These are phyloP conservation scores for Montipora foliosa DNA, from an alignment of 64 coral and sea anemone species.

Conservation along the genomic window DNA sequence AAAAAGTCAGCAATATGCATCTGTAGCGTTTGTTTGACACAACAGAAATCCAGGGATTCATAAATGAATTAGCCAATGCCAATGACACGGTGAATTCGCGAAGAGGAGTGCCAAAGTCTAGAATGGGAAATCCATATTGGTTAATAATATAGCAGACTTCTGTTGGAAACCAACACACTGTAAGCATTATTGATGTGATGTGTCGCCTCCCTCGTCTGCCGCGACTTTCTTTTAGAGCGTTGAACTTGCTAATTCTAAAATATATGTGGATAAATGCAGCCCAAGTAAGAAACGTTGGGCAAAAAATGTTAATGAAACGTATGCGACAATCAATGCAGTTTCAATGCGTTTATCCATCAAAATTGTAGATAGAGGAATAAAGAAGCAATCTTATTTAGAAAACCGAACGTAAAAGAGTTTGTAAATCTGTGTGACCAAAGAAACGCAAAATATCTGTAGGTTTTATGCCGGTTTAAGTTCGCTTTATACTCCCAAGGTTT, in stretches of 20 bases:
- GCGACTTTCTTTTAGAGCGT: background rate
- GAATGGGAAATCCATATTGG: conserved; percentile 35
- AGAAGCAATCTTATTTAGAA: background rate
- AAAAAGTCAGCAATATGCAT: background rate
- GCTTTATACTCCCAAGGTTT: conserved; percentile 13
- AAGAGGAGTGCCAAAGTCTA: conserved; percentile 32
- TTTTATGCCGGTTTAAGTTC: background rate
- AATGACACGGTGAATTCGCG: conserved; percentile 27
- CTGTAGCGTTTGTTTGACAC: conserved; percentile 23
- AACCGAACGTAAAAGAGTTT: conserved; percentile 29
- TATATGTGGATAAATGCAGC: conserved; percentile 23
- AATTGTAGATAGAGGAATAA: background rate
- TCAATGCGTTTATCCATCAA: background rate
- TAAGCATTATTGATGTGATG: conserved; percentile 18
- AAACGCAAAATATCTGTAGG: background rate
- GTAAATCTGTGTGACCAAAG: background rate
- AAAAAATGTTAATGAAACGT: conserved; percentile 37
- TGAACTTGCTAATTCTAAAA: background rate
- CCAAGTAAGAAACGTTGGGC: conserved; percentile 19
- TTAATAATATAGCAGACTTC: conserved; percentile 33
- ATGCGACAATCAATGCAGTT: background rate
- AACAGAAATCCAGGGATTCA: conserved; percentile 46
- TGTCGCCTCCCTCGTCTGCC: background rate
- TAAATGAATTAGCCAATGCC: conserved; percentile 22
- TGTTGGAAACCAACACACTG: conserved; percentile 56